phyloP scores from a whole-genome alignment of 2,888 invertebrate genomes.

The Alcis repandata region DNA sequence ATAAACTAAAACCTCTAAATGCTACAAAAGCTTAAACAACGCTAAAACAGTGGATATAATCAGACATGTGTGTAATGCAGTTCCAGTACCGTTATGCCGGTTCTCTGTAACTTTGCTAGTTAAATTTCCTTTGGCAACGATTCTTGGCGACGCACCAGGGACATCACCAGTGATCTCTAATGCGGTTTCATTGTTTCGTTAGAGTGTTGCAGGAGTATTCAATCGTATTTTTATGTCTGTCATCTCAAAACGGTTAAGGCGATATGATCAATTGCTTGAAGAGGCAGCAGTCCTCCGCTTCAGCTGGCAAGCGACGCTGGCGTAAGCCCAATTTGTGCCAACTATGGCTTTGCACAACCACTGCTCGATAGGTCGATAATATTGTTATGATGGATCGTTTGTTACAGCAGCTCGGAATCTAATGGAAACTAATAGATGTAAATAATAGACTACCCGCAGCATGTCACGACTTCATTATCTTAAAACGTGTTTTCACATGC shows the following conservation, averaged over 20 bases:
- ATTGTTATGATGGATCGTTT: constrained; percentile 57
- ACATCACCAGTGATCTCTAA: constrained; percentile 56
- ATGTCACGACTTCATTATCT: constrained; percentile 25
- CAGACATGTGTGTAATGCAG: constrained; percentile 42
- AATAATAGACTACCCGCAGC: constrained; percentile 45
- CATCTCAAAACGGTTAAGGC: constrained; percentile 48
- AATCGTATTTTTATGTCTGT: constrained; percentile 36
- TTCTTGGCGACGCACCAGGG: constrained; percentile 60
- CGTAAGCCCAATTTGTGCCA: constrained; percentile 72
- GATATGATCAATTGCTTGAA: constrained; percentile 64
- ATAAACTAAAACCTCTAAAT: constrained; percentile 46
- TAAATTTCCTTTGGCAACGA: constrained; percentile 63
- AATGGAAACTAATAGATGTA: constrained; percentile 54
- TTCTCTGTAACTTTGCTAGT: constrained; percentile 55
- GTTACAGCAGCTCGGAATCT: constrained; percentile 52
- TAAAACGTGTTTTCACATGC: constrained; percentile 34
- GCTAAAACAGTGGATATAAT: constrained; percentile 34
- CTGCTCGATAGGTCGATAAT: constrained; percentile 53
- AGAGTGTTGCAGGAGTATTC: constrained; percentile 30
- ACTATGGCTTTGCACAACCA: constrained; percentile 62
- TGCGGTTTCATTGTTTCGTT: constrained; percentile 58
- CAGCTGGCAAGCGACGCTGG: constrained; percentile 73
- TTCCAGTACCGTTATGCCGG: constrained; percentile 39
- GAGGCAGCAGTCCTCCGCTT: constrained; percentile 66
- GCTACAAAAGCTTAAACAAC: constrained; percentile 43